phyloP scores from a whole-genome alignment of 2,797 vertebrate genomes.

The Danio kyathit region DNA sequence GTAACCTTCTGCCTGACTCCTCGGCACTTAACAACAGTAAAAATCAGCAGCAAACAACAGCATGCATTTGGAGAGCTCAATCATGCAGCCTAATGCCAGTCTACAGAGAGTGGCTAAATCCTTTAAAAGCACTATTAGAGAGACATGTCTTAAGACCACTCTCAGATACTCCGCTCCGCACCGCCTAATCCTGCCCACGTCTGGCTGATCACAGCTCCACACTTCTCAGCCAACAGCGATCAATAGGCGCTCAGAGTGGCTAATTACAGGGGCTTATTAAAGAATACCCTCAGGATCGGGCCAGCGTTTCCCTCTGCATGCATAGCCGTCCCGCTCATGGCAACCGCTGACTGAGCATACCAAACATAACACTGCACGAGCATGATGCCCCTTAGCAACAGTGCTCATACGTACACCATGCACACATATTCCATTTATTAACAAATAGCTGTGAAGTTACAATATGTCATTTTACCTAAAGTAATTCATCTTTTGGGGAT shows the following conservation, averaged over 20 bases:
- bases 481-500: background rate
- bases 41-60: constrained; percentile 34
- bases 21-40: constrained; percentile 14
- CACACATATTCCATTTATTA: constrained; percentile 2
- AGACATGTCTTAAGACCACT: constrained; percentile 63
- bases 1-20: constrained; percentile 22
- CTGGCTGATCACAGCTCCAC: constrained; percentile 68
- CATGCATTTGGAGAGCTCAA: constrained; percentile 48
- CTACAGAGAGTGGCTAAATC: constrained; percentile 51
- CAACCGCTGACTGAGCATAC: constrained; percentile 73
- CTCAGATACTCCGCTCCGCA: constrained; percentile 52
- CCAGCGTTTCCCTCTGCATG: constrained; percentile 60
- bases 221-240: constrained; percentile 65
- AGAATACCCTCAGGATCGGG: constrained; percentile 70
- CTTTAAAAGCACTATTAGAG: constrained; percentile 64
- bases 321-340: constrained; percentile 64
- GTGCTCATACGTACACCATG: background rate
- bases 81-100: constrained; percentile 51
- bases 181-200: constrained; percentile 66
- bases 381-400: constrained; percentile 61
- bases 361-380: constrained; percentile 70
- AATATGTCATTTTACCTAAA: background rate
- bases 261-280: constrained; percentile 74
- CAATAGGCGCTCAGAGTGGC: constrained; percentile 71
- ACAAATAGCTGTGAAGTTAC: background rate